Base-by-base conservation (phyloP, 2,113 vertebrate genomes). In the Notechis scutatus region DNA sequence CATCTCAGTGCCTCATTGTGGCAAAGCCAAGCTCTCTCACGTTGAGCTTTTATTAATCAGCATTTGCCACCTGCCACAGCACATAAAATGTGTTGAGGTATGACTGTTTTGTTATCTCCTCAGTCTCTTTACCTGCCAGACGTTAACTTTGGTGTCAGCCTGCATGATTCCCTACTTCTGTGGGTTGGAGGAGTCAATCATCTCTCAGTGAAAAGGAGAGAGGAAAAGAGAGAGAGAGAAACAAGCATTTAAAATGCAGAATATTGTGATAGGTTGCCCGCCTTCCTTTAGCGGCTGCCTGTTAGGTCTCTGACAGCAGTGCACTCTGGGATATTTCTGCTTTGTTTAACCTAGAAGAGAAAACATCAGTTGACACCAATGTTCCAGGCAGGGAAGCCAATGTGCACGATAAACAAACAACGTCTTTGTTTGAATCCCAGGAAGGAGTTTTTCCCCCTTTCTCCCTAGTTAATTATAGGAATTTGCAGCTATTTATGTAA, bases 401-500 rank as follows among this genome's bases (percentile, higher is more conserved):
- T 92, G 97, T 0, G 26, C 96, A 96, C 54, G 12, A 97, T 98
- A 98, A 98, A 98, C 97, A 98, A 98, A 97, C 96, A 97, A 61
- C 0, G 45, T 97, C 97, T 98, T 98, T 98, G 97, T 98, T 97
- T 98, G 97, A 98, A 97, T 97, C 97, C 96, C 69, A 96, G 95
- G 97, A 97, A 96, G 97, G 96, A 96, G 97, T 98, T 97, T 97
- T 97, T 39, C 3, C 4, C 5, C 20, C 5, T 23, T 5, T 8
- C 8, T 26, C 6, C 97, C 92, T 93, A 96, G 98, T 98, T 98
- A 98, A 98, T 98, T 98, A 98, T 98, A 98, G 97, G 97, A 98
- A 98, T 98, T 98, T 97, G 96, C 96, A 97, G 97, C 97, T 98
- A 98, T 98, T 98, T 98, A 97, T 97, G 97, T 97, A 96, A 97